Evolutionary conservation across 37 sponge, comb jelly and placozoan genomes (phyloP).

Genomic region (Oscarella lobularis): DNA sequence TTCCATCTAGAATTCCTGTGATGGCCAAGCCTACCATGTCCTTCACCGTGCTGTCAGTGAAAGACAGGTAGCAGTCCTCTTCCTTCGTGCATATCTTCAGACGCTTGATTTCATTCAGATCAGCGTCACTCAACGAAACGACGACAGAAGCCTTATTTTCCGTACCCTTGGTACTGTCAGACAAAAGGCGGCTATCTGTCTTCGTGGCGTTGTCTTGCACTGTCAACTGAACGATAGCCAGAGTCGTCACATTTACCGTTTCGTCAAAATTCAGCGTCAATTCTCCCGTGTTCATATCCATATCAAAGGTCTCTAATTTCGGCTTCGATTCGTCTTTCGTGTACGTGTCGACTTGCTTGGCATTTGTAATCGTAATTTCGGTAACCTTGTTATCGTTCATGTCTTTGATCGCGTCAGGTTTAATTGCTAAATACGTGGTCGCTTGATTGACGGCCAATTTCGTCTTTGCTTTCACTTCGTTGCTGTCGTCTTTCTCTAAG

Average conservation of each 20-base stretch:
- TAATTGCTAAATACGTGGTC: not conserved
- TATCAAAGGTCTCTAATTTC: not conserved
- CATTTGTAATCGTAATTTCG: not conserved
- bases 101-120: slow-evolving; percentile 51
- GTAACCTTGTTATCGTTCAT: not conserved
- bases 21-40: slow-evolving; percentile 54
- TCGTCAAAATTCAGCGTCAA: slow-evolving; percentile 70
- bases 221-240: slow-evolving; percentile 34
- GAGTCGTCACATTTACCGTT: slow-evolving; percentile 42
- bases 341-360: not conserved
- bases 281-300: slow-evolving; percentile 29
- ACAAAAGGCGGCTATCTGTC: not conserved
- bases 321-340: not conserved
- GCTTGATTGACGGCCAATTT: not conserved
- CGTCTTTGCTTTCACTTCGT: not conserved
- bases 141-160: slow-evolving; percentile 13
- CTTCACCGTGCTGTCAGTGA: slow-evolving; percentile 23
- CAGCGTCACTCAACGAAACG: slow-evolving; percentile 16
- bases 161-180: not conserved
- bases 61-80: slow-evolving; percentile 43
- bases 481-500: not conserved
- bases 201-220: slow-evolving; percentile 25
- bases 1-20: slow-evolving; percentile 12
- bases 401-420: not conserved
- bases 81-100: not conserved